Evolutionary conservation across 2,113 vertebrate species (phyloP).

Genomic region (Ramphastos sulfuratus): DNA sequence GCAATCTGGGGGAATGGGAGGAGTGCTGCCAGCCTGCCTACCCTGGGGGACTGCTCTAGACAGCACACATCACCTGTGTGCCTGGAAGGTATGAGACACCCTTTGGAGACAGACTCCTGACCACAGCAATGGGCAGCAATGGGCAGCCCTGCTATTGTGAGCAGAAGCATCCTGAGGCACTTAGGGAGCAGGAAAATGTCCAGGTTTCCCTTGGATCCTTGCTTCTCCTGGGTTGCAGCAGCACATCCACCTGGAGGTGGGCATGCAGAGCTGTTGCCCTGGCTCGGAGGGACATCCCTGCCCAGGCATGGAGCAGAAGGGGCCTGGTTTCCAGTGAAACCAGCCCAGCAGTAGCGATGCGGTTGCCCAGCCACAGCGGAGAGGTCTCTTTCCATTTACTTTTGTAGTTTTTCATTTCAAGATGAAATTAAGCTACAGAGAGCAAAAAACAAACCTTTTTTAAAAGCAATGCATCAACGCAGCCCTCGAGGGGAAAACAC

Average conservation of each 20-base stretch:
- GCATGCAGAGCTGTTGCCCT: background rate
- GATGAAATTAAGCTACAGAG: slow-evolving; percentile 60
- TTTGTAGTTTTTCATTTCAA: slow-evolving; percentile 51
- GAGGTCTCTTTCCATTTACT: slow-evolving; percentile 35
- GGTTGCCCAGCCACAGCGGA: fast-evolving
- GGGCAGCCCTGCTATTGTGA: too few relatives aligned
- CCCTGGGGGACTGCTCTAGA: fast-evolving
- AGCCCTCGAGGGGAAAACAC: slow-evolving; percentile 49
- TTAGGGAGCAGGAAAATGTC: background rate
- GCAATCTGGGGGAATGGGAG: background rate
- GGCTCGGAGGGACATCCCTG: fast-evolving
- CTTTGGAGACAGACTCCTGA: background rate
- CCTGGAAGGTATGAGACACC: too few relatives aligned
- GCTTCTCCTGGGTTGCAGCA: background rate
- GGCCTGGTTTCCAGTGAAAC: background rate
- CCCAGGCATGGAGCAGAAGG: background rate
- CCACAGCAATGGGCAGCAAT: background rate
- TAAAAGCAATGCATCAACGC: slow-evolving; percentile 22
- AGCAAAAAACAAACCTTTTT: background rate
- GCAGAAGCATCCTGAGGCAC: fast-evolving
- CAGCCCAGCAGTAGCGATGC: background rate
- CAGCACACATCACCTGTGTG: fast-evolving
- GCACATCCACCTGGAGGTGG: fast-evolving
- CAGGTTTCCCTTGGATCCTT: fast-evolving
- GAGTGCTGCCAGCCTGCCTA: fast-evolving